These are phyloP conservation scores for Tenthredo amoena DNA, from an alignment of 2,888 invertebrate genomes.

Conservation along the genomic window DNA sequence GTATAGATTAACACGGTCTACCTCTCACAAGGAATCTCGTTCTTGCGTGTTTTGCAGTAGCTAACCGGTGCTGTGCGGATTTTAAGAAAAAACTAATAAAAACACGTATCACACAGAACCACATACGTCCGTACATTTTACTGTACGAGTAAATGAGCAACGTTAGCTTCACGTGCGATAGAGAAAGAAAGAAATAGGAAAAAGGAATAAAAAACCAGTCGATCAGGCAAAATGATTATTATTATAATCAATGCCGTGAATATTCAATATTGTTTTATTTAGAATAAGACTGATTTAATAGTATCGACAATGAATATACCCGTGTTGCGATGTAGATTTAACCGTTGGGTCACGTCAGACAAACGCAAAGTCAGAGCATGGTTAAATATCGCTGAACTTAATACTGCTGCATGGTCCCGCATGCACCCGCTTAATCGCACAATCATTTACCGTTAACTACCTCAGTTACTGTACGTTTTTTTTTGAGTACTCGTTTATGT, in stretches of 20 bases:
- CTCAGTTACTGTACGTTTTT: background rate
- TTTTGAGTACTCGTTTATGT: background rate
- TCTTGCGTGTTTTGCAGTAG: slow-evolving; percentile 32
- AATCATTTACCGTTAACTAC: slow-evolving; percentile 12
- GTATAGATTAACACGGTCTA: slow-evolving; percentile 32
- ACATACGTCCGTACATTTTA: background rate
- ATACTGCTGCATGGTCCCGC: slow-evolving; percentile 21
- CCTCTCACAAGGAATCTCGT: slow-evolving; percentile 31
- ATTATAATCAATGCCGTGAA: background rate
- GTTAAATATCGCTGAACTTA: slow-evolving; percentile 25
- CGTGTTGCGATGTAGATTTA: slow-evolving; percentile 5
- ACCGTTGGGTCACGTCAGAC: background rate
- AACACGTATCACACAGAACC: background rate
- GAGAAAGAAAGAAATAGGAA: background rate
- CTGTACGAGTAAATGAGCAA: background rate
- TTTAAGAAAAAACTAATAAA: slow-evolving; percentile 12
- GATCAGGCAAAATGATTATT: background rate
- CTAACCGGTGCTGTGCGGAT: background rate
- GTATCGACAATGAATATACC: background rate
- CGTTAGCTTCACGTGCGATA: background rate
- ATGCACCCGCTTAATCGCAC: slow-evolving; percentile 18
- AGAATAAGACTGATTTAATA: background rate
- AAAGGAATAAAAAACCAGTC: background rate
- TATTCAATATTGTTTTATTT: background rate
- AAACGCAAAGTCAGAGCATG: background rate